phyloP scores from a whole-genome alignment of 64 coral and sea anemone genomes.

The Porites lutea region DNA sequence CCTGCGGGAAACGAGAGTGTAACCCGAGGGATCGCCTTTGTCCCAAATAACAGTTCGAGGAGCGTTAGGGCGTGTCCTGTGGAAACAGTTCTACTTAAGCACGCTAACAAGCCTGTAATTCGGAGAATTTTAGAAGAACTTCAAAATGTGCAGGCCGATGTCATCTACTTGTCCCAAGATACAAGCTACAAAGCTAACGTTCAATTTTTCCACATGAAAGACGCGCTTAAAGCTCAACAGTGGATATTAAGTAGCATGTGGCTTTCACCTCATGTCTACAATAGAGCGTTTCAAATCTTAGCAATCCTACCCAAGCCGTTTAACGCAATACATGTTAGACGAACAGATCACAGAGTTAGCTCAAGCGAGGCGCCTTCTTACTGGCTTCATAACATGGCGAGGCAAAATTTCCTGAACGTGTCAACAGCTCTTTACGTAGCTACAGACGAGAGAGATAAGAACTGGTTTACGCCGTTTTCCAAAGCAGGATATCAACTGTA shows the following conservation, averaged over 20 bases:
- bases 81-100: not conserved
- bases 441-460: conserved; percentile 35
- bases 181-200: conserved; percentile 50
- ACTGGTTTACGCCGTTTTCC: conserved; percentile 48
- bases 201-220: not conserved
- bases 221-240: conserved; percentile 17
- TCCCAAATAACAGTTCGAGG: conserved; percentile 49
- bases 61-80: conserved; percentile 42
- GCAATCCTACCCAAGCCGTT: conserved; percentile 14
- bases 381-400: conserved; percentile 41
- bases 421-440: conserved; percentile 31
- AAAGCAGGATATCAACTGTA: conserved; percentile 42
- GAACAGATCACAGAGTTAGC: conserved; percentile 43
- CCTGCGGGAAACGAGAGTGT: conserved; percentile 11
- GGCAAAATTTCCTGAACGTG: not conserved
- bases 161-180: conserved; percentile 52
- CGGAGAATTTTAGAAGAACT: conserved; percentile 50
- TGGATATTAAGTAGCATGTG: conserved; percentile 46
- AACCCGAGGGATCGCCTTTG: not conserved
- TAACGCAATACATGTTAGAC: conserved; percentile 55
- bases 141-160: conserved; percentile 7
- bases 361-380: conserved; percentile 46
- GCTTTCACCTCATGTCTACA: conserved; percentile 30
- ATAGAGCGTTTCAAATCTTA: conserved; percentile 31
- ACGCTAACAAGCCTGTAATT: not conserved